Evolutionary conservation across 64 coral and sea anemone genomes (phyloP).

Genomic region (Hydrozoanthus tunicans): DNA sequence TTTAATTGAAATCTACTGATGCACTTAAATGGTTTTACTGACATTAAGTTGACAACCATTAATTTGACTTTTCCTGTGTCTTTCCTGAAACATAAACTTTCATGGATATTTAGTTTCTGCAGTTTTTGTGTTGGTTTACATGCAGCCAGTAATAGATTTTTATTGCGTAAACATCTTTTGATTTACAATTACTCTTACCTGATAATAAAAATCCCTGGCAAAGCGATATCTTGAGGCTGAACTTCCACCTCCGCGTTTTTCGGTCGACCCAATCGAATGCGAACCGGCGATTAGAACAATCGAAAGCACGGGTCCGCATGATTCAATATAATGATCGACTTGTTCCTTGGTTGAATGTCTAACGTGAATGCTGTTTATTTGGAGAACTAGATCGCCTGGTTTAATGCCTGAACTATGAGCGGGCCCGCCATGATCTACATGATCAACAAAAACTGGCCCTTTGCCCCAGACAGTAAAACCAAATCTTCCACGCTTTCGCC

Average conservation of each 20-base stretch:
- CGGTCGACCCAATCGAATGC: constrained; percentile 72
- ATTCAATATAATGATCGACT: constrained; percentile 79
- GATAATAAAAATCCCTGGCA: constrained; percentile 90
- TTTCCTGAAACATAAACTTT: neutral
- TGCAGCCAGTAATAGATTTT: neutral
- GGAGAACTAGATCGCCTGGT: constrained; percentile 84
- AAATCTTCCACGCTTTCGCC: constrained; percentile 81
- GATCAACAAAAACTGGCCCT: constrained; percentile 85
- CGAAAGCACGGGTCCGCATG: constrained; percentile 80
- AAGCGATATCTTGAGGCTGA: constrained; percentile 76
- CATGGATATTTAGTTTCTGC: neutral
- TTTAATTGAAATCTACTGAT: neutral
- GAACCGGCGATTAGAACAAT: constrained; percentile 91
- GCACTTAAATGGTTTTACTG: constrained; percentile 14
- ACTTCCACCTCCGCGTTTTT: constrained; percentile 54
- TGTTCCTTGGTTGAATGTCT: constrained; percentile 83
- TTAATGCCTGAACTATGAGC: constrained; percentile 87
- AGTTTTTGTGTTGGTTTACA: neutral
- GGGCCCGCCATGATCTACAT: constrained; percentile 74
- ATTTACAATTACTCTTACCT: constrained; percentile 58
- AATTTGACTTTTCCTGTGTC: neutral
- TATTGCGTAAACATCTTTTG: neutral
- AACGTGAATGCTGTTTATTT: constrained; percentile 81
- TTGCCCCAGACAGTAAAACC: constrained; percentile 87
- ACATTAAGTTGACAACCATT: neutral